Evolutionary conservation across 2,888 invertebrate genomes (phyloP).

Genomic region (Caenorhabditis sp.): DNA sequence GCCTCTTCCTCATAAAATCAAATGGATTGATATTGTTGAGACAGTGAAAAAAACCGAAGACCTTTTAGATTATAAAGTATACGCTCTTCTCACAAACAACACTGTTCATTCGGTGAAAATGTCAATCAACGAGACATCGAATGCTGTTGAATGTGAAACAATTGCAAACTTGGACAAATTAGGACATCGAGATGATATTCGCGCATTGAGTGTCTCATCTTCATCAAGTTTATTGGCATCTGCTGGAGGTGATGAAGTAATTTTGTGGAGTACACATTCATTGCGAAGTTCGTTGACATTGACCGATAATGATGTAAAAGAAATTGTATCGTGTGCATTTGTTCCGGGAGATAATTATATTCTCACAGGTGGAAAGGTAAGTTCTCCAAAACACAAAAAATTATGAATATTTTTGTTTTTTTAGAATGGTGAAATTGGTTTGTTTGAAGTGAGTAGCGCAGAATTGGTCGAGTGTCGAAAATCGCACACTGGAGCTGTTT

Average conservation of each 20-base stretch:
- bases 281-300: constrained; percentile 81
- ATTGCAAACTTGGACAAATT: constrained; percentile 69
- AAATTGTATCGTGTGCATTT: constrained; percentile 80
- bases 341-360: constrained; percentile 90
- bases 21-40: constrained; percentile 64
- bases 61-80: constrained; percentile 30
- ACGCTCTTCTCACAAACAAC: constrained; percentile 55
- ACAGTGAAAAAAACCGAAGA: constrained; percentile 27
- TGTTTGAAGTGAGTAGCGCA: constrained; percentile 85
- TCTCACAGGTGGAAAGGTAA: constrained; percentile 82
- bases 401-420: neutral
- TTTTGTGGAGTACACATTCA: constrained; percentile 83
- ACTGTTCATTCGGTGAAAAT: constrained; percentile 59
- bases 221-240: constrained; percentile 78
- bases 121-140: constrained; percentile 43
- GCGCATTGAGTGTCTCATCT: constrained; percentile 86
- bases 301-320: constrained; percentile 75
- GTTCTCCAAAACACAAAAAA: too few relatives aligned
- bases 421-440: constrained; percentile 78
- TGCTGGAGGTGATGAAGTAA: constrained; percentile 68
- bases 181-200: constrained; percentile 89
- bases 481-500: constrained; percentile 84
- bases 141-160: constrained; percentile 35
- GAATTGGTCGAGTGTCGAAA: constrained; percentile 79
- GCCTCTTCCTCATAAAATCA: constrained; percentile 53